These are phyloP conservation scores for Rhyacophila evoluta DNA, from an alignment of 2,888 invertebrate species.

Conservation along the genomic window DNA sequence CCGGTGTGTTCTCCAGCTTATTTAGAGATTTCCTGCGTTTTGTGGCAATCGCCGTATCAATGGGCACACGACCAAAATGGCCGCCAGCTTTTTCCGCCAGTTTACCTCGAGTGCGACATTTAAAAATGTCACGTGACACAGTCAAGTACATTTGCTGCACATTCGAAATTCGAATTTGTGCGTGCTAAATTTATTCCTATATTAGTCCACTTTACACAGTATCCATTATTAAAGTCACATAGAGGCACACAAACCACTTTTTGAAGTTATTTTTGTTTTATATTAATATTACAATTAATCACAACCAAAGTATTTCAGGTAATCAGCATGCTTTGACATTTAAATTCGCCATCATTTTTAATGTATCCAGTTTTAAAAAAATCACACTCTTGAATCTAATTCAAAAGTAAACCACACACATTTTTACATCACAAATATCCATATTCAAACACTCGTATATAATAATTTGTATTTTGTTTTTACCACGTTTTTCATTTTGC, in stretches of 20 bases:
- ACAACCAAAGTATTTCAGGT: conserved; percentile 1
- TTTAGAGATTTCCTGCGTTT: not conserved
- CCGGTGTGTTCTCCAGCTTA: not conserved
- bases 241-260: not conserved
- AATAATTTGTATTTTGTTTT: not conserved
- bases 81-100: conserved; percentile 22
- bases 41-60: not conserved
- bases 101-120: conserved; percentile 22
- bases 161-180: not conserved
- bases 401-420: not conserved
- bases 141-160: conserved; percentile 1
- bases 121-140: conserved; percentile 19
- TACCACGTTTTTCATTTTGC: not conserved
- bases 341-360: not conserved
- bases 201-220: not conserved
- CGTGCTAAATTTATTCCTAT: not conserved
- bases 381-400: not conserved
- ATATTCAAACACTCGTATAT: not conserved
- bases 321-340: not conserved
- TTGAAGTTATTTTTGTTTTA: not conserved
- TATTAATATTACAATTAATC: not conserved
- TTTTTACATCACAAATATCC: not conserved
- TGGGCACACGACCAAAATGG: conserved; percentile 3
- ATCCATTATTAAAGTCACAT: not conserved
- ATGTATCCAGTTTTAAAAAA: not conserved